phyloP scores from a whole-genome alignment of 37 sponge, comb jelly and placozoan species.

The Chondrilla cf. caribensis region DNA sequence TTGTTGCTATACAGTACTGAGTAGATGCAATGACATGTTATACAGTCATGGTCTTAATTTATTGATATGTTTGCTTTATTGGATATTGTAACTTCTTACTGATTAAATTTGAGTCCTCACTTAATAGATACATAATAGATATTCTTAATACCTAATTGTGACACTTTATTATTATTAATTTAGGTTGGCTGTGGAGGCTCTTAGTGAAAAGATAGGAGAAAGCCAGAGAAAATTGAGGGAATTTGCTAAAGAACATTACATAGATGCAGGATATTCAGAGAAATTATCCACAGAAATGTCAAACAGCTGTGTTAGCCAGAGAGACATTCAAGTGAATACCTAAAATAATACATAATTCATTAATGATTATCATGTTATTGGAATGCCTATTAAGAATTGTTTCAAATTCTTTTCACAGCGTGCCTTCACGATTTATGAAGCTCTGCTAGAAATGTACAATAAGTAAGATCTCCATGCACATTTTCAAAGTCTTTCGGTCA shows the following conservation, averaged over 20 bases:
- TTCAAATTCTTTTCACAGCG: too few species aligned
- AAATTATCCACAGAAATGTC: conserved; percentile 17
- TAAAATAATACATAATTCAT: not conserved
- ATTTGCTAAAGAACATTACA: conserved; percentile 59
- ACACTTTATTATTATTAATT: too few species aligned
- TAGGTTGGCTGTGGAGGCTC: conserved; percentile 24
- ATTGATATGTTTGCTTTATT: too few species aligned
- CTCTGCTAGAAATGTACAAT: conserved; percentile 39
- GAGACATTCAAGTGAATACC: not conserved
- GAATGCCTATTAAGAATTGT: too few species aligned
- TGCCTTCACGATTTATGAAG: conserved; percentile 69
- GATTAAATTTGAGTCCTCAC: too few species aligned
- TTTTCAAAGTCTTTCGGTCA: too few species aligned
- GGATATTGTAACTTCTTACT: too few species aligned
- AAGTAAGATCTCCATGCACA: not conserved
- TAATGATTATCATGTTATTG: not conserved
- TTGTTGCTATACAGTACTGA: too few species aligned
- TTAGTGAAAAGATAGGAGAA: conserved; percentile 63
- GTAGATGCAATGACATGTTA: too few species aligned
- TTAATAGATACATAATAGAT: too few species aligned
- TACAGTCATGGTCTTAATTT: too few species aligned
- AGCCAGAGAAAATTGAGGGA: conserved; percentile 68
- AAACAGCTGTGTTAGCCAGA: conserved; percentile 72
- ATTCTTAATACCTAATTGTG: too few species aligned
- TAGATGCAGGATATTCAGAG: not conserved